These are phyloP conservation scores for Hybognathus amarus DNA, from an alignment of 2,797 vertebrate genomes.

Conservation along the genomic window DNA sequence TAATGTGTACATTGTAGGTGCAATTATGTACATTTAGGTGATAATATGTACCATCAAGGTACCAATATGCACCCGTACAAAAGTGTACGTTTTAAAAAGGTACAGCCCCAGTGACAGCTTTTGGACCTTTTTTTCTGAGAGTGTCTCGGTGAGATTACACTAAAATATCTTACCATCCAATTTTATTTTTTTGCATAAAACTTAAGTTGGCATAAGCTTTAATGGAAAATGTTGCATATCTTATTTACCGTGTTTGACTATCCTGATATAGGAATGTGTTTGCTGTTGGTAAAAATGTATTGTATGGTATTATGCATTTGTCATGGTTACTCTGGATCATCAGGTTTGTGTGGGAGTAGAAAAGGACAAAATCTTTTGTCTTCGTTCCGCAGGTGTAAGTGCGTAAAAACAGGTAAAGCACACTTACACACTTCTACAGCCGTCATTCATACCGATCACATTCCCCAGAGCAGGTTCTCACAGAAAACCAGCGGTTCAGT, in stretches of 20 bases:
- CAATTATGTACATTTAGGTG: no score
- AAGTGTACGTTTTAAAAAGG: no score
- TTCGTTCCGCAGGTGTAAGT: neutral
- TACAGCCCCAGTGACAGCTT: no score
- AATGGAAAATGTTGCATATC: neutral
- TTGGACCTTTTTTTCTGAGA: no score
- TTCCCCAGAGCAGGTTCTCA: neutral
- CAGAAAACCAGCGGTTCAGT: conserved; percentile 37
- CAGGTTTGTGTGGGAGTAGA: conserved; percentile 35
- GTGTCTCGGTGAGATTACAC: neutral
- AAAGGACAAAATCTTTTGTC: conserved; percentile 2
- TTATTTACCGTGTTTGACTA: neutral
- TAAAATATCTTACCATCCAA: no score
- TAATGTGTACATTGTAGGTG: no score
- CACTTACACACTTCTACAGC: neutral
- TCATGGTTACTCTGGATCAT: conserved; percentile 15
- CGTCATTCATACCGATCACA: neutral
- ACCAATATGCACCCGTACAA: no score
- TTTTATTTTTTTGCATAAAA: neutral
- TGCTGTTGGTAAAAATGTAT: neutral
- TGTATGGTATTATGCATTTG: neutral
- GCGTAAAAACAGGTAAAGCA: neutral
- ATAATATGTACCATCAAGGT: no score
- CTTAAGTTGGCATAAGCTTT: neutral
- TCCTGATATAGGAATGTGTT: neutral